Conservation (phyloP, 1,140 invertebrate genomes). For the Aphidius gifuensis region DNA sequence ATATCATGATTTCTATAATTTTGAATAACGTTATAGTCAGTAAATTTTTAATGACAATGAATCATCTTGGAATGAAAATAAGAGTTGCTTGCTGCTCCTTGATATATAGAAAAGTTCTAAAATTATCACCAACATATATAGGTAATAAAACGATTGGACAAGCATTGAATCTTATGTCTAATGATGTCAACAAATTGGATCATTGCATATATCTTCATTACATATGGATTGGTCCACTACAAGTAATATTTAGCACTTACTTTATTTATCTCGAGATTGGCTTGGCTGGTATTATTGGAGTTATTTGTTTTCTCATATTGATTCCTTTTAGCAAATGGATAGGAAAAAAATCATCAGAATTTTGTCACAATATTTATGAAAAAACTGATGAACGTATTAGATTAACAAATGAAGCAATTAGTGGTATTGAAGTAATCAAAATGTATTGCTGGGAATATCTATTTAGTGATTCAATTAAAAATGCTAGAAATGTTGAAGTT, state of each 20-base stretch:
- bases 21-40: constrained; percentile 69
- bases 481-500: constrained; percentile 63
- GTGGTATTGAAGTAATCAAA: constrained; percentile 77
- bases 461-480: constrained; percentile 60
- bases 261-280: constrained; percentile 75
- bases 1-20: constrained; percentile 65
- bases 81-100: too few species aligned
- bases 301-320: constrained; percentile 72
- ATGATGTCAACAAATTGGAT: constrained; percentile 76
- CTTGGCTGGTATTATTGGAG: constrained; percentile 70
- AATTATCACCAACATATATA: constrained; percentile 65
- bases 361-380: constrained; percentile 60
- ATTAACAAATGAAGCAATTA: constrained; percentile 81
- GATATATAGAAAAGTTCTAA: constrained; percentile 50
- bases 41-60: constrained; percentile 72
- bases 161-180: constrained; percentile 84
- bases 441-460: constrained; percentile 69
- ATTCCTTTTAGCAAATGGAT: constrained; percentile 80
- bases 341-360: constrained; percentile 63
- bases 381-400: constrained; percentile 77
- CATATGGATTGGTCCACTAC: constrained; percentile 71
- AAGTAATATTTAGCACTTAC: constrained; percentile 70
- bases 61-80: constrained; percentile 72
- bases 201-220: constrained; percentile 66
- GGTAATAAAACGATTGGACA: constrained; percentile 77